Evolutionary conservation across 2,888 invertebrate genomes (phyloP).

Genomic region (Carabus problematicus): DNA sequence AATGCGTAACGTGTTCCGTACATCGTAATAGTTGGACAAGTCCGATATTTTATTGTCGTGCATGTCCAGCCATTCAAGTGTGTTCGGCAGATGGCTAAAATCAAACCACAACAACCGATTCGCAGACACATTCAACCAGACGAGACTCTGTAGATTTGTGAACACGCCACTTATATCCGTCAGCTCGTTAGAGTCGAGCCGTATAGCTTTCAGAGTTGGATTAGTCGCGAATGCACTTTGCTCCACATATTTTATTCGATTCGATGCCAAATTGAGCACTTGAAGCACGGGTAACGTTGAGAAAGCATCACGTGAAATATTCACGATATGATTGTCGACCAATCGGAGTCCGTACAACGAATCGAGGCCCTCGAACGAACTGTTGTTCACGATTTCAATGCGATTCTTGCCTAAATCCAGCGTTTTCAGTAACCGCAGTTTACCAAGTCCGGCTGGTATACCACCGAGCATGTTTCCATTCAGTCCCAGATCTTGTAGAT

Average conservation of each 20-base stretch:
- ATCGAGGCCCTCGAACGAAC: conserved; percentile 76
- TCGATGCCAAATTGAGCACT: conserved; percentile 81
- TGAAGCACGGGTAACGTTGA: conserved; percentile 74
- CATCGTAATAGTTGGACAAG: conserved; percentile 75
- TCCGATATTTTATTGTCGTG: conserved; percentile 80
- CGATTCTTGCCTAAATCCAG: conserved; percentile 84
- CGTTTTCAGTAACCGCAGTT: conserved; percentile 74
- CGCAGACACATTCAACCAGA: conserved; percentile 83
- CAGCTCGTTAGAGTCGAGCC: conserved; percentile 79
- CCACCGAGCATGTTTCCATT: conserved; percentile 76
- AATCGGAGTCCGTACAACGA: conserved; percentile 78
- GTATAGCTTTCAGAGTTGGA: conserved; percentile 75
- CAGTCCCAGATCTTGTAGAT: conserved; percentile 77
- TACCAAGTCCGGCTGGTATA: conserved; percentile 74
- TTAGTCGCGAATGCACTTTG: conserved; percentile 79
- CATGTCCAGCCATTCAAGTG: conserved; percentile 82
- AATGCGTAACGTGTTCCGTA: conserved; percentile 69
- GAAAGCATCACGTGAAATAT: conserved; percentile 78
- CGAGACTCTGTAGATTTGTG: conserved; percentile 74
- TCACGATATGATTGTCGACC: conserved; percentile 80
- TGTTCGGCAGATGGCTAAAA: conserved; percentile 77
- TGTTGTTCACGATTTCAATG: conserved; percentile 73
- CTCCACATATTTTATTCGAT: conserved; percentile 78
- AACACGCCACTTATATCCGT: conserved; percentile 81
- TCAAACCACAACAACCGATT: conserved; percentile 82